These are phyloP conservation scores for Spialia ferax DNA, from an alignment of 2,888 invertebrate genomes.

Conservation along the genomic window DNA sequence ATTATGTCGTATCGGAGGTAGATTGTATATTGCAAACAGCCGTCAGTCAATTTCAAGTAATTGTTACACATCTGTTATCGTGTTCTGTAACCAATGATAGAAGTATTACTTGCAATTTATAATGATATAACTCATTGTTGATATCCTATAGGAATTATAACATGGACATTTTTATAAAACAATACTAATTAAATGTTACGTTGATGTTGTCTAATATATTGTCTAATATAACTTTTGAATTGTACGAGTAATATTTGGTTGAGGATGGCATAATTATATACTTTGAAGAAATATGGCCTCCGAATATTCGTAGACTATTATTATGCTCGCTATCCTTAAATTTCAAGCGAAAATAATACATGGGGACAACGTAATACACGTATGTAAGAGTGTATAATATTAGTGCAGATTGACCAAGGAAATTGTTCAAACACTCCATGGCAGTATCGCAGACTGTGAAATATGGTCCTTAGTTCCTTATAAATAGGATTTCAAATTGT, in stretches of 20 bases:
- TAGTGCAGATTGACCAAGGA: not conserved
- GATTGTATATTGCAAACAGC: too few species aligned
- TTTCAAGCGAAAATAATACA: not conserved
- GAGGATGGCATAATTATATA: not conserved
- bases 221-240: not conserved
- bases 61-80: constrained; percentile 3
- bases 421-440: not conserved
- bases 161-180: constrained; percentile 26
- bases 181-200: constrained; percentile 15
- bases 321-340: not conserved
- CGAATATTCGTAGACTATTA: not conserved
- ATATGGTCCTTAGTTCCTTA: not conserved
- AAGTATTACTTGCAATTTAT: constrained; percentile 17
- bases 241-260: constrained; percentile 7
- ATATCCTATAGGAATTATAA: constrained; percentile 16
- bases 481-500: not conserved
- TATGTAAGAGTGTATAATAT: not conserved
- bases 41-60: too few species aligned
- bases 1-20: too few species aligned
- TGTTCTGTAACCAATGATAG: constrained; percentile 21
- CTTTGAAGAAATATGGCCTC: not conserved
- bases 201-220: too few species aligned
- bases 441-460: not conserved
- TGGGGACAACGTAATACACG: not conserved
- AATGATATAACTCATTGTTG: constrained; percentile 17